phyloP scores from a whole-genome alignment of 2,797 vertebrate species.

The Cuculus canorus region DNA sequence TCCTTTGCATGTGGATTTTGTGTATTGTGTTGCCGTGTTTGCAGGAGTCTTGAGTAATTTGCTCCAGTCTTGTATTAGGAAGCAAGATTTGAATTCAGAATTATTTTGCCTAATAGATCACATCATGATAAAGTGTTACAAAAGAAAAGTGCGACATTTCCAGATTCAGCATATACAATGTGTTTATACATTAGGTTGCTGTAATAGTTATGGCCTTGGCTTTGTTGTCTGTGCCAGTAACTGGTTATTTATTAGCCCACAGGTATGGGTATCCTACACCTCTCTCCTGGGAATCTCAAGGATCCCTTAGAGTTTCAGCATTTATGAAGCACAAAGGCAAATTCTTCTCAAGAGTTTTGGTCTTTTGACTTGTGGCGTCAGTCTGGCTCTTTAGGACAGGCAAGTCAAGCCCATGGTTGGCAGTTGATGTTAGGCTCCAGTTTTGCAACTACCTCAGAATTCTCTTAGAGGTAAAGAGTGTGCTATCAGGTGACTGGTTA shows the following conservation, averaged over 20 bases:
- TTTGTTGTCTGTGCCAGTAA: neutral
- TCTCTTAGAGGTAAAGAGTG: neutral
- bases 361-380: neutral
- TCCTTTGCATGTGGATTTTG: neutral
- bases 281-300: neutral
- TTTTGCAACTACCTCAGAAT: neutral
- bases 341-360: neutral
- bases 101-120: neutral
- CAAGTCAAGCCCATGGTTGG: neutral
- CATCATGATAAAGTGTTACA: neutral
- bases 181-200: neutral
- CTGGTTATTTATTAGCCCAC: neutral
- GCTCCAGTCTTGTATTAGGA: neutral
- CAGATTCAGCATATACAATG: neutral
- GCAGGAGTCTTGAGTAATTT: neutral
- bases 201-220: neutral
- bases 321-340: conserved; percentile 12
- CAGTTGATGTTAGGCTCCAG: neutral
- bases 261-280: neutral
- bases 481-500: neutral
- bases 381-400: neutral
- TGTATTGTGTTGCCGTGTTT: neutral
- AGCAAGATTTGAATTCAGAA: neutral
- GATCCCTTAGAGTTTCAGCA: neutral
- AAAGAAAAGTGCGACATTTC: neutral